phyloP scores from a whole-genome alignment of 2,113 vertebrate genomes.

The Blennius ocellaris region DNA sequence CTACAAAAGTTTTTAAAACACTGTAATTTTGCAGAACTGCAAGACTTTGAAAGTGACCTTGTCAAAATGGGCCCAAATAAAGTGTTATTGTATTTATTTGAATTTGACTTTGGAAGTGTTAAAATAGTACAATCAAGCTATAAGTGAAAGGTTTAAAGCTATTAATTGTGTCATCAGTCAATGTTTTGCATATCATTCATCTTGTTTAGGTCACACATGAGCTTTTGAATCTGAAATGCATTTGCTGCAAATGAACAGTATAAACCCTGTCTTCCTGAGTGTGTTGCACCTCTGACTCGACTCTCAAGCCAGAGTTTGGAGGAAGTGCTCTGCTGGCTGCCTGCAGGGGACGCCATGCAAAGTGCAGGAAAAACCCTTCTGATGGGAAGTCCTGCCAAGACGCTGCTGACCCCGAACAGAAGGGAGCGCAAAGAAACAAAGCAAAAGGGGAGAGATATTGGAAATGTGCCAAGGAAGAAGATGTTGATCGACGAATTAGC shows the following conservation, averaged over 20 bases:
- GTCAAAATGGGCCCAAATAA: too few relatives aligned
- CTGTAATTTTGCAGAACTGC: too few relatives aligned
- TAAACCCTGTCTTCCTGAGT: neutral
- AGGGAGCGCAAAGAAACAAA: conserved; percentile 14
- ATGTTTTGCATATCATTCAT: neutral
- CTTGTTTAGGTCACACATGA: neutral
- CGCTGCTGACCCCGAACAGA: conserved; percentile 40
- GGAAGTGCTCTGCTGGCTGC: neutral
- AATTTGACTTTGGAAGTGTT: too few relatives aligned
- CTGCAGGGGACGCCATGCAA: conserved; percentile 17
- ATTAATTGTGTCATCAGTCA: neutral
- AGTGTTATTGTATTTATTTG: too few relatives aligned
- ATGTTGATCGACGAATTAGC: neutral
- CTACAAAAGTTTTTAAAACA: too few relatives aligned
- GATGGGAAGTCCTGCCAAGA: conserved; percentile 37
- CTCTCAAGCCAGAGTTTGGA: neutral
- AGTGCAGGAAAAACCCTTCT: conserved; percentile 24
- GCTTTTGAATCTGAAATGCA: neutral
- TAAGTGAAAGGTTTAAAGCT: too few relatives aligned
- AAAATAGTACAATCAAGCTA: too few relatives aligned
- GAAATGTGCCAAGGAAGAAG: neutral
- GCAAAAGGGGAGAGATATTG: neutral
- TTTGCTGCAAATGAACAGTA: neutral
- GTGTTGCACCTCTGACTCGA: neutral
- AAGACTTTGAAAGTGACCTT: too few relatives aligned